These are phyloP conservation scores for Megathymus violae DNA, from an alignment of 1,140 invertebrate genomes.

Conservation along the genomic window DNA sequence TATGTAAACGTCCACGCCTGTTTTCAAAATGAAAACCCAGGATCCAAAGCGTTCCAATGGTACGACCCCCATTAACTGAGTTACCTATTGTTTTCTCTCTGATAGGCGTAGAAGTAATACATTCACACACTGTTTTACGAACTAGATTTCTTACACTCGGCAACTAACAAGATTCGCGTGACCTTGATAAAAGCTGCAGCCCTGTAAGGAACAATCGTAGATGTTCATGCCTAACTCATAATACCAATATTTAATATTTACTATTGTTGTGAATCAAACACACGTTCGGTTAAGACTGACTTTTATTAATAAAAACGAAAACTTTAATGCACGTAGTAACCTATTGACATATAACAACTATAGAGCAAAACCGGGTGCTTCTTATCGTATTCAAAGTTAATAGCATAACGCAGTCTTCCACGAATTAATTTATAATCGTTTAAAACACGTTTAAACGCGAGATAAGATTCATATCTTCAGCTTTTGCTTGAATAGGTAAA, in stretches of 20 bases:
- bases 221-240: slow-evolving; percentile 40
- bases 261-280: no score
- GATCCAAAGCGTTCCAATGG: slow-evolving; percentile 33
- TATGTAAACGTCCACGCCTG: slow-evolving; percentile 40
- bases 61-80: slow-evolving; percentile 42
- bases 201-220: slow-evolving; percentile 33
- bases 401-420: slow-evolving; percentile 34
- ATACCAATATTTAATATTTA: slow-evolving; percentile 34
- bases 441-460: slow-evolving; percentile 23
- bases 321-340: no score
- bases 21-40: slow-evolving; percentile 37
- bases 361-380: slow-evolving; percentile 42
- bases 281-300: no score
- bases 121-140: slow-evolving; percentile 36
- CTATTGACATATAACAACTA: no score
- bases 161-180: slow-evolving; percentile 32
- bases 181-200: slow-evolving; percentile 24
- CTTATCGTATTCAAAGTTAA: slow-evolving; percentile 23
- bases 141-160: slow-evolving; percentile 40
- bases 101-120: slow-evolving; percentile 38
- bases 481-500: slow-evolving; percentile 26
- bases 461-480: slow-evolving; percentile 18
- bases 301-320: no score
- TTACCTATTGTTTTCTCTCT: slow-evolving; percentile 38
- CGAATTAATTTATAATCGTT: slow-evolving; percentile 19